Evolutionary conservation across 2,113 vertebrate genomes (phyloP).

Genomic region (Cavia porcellus): DNA sequence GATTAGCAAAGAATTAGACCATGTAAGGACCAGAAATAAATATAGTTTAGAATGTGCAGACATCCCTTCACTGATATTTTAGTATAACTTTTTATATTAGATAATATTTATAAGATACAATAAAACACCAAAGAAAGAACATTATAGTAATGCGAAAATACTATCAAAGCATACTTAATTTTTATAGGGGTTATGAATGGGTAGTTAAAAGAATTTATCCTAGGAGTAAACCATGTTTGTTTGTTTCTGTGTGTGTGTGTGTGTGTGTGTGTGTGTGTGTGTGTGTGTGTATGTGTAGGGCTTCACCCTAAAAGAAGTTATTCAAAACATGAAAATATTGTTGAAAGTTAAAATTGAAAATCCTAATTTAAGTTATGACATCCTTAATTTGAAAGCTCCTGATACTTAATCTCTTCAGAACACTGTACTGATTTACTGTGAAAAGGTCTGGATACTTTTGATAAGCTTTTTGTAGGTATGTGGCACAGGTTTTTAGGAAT

Average conservation of each 20-base stretch:
- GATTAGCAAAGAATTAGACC: neutral
- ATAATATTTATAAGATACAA: neutral
- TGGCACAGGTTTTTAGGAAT: slow-evolving; percentile 48
- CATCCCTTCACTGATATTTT: slow-evolving; percentile 7
- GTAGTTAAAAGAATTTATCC: neutral
- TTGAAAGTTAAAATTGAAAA: slow-evolving; percentile 47
- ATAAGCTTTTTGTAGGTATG: neutral
- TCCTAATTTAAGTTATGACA: neutral
- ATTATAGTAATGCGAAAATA: slow-evolving; percentile 25
- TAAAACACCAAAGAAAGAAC: neutral
- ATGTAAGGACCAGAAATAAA: neutral
- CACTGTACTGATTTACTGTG: neutral
- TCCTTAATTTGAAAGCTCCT: slow-evolving; percentile 49
- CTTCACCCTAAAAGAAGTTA: slow-evolving; percentile 42
- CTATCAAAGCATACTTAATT: slow-evolving; percentile 44
- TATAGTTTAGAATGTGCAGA: slow-evolving; percentile 40
- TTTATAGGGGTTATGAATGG: neutral
- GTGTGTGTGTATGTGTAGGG: neutral
- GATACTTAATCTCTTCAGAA: neutral
- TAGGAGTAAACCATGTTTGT: neutral
- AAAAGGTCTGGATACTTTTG: neutral
- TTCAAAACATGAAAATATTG: neutral
- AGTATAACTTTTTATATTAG: slow-evolving; percentile 53
- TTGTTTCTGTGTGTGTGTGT: neutral
- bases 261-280: too few relatives aligned